These are phyloP conservation scores for Fundulus diaphanus DNA, from an alignment of 2,797 vertebrate genomes.

Conservation along the genomic window DNA sequence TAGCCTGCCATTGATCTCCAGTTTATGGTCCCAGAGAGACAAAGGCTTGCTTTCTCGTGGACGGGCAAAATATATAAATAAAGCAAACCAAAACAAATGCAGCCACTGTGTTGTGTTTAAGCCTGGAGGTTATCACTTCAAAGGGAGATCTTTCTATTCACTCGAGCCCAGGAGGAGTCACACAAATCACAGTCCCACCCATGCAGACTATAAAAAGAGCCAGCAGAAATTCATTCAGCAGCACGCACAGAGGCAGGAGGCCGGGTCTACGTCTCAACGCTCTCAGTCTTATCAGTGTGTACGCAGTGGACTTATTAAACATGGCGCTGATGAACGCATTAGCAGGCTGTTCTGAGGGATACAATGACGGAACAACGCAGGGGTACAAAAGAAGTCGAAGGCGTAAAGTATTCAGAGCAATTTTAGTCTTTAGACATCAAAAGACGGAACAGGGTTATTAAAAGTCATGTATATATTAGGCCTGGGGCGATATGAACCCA, in stretches of 20 bases:
- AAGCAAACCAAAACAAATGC: slow-evolving; percentile 62
- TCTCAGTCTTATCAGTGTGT: slow-evolving; percentile 65
- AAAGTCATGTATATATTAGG: neutral
- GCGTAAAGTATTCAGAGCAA: neutral
- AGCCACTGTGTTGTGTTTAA: slow-evolving; percentile 54
- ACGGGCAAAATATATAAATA: slow-evolving; percentile 58
- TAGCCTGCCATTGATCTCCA: slow-evolving; percentile 70
- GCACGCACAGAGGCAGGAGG: slow-evolving; percentile 34
- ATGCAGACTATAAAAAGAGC: slow-evolving; percentile 41
- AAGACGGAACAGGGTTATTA: neutral
- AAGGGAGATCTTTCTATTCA: slow-evolving; percentile 60
- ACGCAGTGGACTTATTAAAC: slow-evolving; percentile 66
- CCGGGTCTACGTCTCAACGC: slow-evolving; percentile 32
- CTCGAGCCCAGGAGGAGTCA: slow-evolving; percentile 43
- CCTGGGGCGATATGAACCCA: too few relatives aligned
- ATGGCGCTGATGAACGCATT: slow-evolving; percentile 13
- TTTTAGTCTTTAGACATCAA: neutral
- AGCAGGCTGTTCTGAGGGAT: slow-evolving; percentile 14
- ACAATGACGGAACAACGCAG: neutral
- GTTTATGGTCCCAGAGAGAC: slow-evolving; percentile 67
- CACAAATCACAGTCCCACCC: slow-evolving; percentile 62
- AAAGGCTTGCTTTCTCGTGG: slow-evolving; percentile 53
- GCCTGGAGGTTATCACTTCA: slow-evolving; percentile 61
- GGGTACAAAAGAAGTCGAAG: slow-evolving; percentile 2
- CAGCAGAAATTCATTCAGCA: slow-evolving; percentile 51